Conservation (phyloP, 2,888 invertebrate genomes). For the Magallana nippona region DNA sequence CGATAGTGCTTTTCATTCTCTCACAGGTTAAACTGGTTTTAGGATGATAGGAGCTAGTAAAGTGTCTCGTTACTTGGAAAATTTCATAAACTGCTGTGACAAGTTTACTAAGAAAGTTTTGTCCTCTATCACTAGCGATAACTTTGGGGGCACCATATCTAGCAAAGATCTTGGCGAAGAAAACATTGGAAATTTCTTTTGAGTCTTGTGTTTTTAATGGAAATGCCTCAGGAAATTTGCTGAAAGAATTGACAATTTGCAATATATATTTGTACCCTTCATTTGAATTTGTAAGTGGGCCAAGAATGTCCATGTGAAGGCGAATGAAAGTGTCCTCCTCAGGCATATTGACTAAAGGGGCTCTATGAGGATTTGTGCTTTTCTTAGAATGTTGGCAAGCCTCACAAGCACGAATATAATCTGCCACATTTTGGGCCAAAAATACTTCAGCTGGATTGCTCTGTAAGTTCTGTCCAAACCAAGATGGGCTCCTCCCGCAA, state of each 20-base stretch:
- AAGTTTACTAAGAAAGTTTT: constrained; percentile 54
- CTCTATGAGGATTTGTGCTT: constrained; percentile 37
- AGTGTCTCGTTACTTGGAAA: constrained; percentile 51
- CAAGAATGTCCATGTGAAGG: constrained; percentile 56
- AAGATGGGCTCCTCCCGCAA: constrained; percentile 39
- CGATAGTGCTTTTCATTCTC: constrained; percentile 52
- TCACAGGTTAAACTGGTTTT: constrained; percentile 57
- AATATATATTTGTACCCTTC: constrained; percentile 84
- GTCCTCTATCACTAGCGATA: constrained; percentile 56
- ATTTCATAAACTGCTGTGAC: constrained; percentile 56
- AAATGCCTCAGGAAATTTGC: constrained; percentile 57
- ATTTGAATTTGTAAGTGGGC: constrained; percentile 49
- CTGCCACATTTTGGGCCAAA: constrained; percentile 41
- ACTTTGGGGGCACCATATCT: constrained; percentile 55
- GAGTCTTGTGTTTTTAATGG: constrained; percentile 56
- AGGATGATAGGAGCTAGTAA: constrained; percentile 56
- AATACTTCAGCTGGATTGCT: constrained; percentile 46
- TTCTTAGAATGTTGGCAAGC: constrained; percentile 48
- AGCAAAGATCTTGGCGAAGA: constrained; percentile 56
- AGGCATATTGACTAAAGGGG: constrained; percentile 51
- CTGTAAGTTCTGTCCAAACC: constrained; percentile 39
- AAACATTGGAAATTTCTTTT: constrained; percentile 51
- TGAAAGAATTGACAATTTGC: constrained; percentile 53
- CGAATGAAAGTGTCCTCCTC: constrained; percentile 45
- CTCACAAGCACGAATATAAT: constrained; percentile 48